Evolutionary conservation across 2,888 invertebrate genomes (phyloP).

Genomic region (Oasisia sp.): DNA sequence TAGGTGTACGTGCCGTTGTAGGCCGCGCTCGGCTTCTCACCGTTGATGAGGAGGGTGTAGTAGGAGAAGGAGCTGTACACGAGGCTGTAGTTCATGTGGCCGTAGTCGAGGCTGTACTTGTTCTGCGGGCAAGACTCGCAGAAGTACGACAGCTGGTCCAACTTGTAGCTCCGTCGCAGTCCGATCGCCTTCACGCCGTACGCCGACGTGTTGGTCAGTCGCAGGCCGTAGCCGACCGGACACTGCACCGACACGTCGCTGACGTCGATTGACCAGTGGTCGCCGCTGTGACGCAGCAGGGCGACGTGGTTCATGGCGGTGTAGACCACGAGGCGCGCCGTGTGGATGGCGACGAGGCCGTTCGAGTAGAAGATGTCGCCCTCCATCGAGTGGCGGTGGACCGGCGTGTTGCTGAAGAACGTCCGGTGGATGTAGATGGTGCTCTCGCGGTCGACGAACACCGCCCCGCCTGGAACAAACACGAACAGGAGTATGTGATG

Average conservation of each 20-base stretch:
- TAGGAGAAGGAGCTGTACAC: constrained; percentile 32
- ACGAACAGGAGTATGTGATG: background rate
- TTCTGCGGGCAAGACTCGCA: constrained; percentile 43
- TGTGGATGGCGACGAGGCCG: constrained; percentile 37
- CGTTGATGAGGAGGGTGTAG: constrained; percentile 44
- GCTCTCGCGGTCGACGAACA: constrained; percentile 41
- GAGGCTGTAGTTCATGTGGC: constrained; percentile 41
- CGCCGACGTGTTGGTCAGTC: constrained; percentile 43
- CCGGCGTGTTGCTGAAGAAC: constrained; percentile 35
- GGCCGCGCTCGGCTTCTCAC: constrained; percentile 36
- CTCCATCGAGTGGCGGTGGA: constrained; percentile 35
- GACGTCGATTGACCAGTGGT: constrained; percentile 46
- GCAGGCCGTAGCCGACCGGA: constrained; percentile 42
- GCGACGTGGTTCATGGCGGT: constrained; percentile 41
- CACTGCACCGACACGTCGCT: constrained; percentile 39
- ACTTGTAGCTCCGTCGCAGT: constrained; percentile 39
- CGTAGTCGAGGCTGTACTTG: constrained; percentile 43
- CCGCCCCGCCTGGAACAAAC: constrained; percentile 26
- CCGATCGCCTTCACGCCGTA: constrained; percentile 40
- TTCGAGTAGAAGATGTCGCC: constrained; percentile 42
- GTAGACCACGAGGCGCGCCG: constrained; percentile 30
- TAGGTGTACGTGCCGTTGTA: constrained; percentile 40
- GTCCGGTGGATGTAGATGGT: constrained; percentile 29
- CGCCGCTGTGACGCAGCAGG: constrained; percentile 42
- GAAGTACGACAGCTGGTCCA: constrained; percentile 45